phyloP scores from a whole-genome alignment of 2,888 invertebrate genomes.

The Cenopis cana region DNA sequence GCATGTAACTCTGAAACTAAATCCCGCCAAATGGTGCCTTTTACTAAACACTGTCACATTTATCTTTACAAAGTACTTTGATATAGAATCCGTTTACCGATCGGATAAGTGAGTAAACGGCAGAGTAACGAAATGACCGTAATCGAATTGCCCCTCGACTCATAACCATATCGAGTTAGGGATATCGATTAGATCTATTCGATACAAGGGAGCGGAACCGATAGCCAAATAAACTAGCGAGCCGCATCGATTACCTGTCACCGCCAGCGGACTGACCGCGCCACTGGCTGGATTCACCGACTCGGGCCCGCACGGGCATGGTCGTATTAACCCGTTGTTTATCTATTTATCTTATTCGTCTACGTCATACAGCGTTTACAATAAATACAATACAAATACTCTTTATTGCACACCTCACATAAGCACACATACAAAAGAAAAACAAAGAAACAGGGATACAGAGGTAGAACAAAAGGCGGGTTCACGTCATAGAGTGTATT shows the following conservation, averaged over 20 bases:
- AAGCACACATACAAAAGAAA: too few relatives aligned
- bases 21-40: too few relatives aligned
- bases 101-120: constrained; percentile 45
- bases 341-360: constrained; percentile 23
- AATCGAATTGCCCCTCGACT: constrained; percentile 70
- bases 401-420: too few relatives aligned
- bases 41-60: too few relatives aligned
- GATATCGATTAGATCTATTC: constrained; percentile 71
- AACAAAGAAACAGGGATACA: too few relatives aligned
- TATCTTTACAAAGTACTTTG: not conserved
- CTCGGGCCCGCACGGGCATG: constrained; percentile 48
- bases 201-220: constrained; percentile 68
- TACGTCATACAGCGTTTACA: too few relatives aligned
- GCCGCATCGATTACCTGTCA: constrained; percentile 84
- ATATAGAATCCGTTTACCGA: not conserved
- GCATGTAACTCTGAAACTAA: too few relatives aligned
- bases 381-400: too few relatives aligned
- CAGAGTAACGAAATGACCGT: constrained; percentile 59
- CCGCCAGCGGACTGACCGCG: constrained; percentile 77
- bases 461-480: too few relatives aligned
- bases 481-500: too few relatives aligned
- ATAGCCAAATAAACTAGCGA: constrained; percentile 84
- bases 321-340: constrained; percentile 29
- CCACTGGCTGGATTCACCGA: constrained; percentile 61
- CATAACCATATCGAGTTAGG: constrained; percentile 67